phyloP scores from a whole-genome alignment of 2,113 vertebrate genomes.

The Glareola pratincola region DNA sequence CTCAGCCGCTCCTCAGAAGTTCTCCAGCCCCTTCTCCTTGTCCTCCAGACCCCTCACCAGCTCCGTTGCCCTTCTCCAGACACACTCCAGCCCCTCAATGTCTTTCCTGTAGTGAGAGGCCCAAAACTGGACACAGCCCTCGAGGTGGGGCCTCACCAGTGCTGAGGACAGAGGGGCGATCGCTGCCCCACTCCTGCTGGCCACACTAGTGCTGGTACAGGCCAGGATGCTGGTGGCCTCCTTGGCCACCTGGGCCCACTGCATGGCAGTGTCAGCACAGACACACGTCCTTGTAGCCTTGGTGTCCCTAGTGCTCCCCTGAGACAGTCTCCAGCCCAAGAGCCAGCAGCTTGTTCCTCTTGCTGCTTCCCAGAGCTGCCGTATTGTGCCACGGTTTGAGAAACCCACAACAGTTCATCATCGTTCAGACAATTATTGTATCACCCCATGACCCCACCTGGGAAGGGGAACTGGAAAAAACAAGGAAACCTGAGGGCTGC shows the following conservation, averaged over 20 bases:
- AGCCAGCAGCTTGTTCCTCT: not conserved
- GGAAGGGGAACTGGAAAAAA: too few species aligned
- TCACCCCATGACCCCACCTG: too few species aligned
- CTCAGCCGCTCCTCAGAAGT: not conserved
- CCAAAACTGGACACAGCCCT: not conserved
- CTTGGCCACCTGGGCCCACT: not conserved
- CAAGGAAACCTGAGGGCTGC: too few species aligned
- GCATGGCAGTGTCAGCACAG: not conserved
- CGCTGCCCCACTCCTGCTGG: not conserved
- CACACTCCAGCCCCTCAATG: too few species aligned
- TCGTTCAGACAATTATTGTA: too few species aligned
- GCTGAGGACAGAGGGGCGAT: not conserved
- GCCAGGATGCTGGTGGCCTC: not conserved
- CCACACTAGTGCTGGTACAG: not conserved
- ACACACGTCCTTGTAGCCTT: fast-evolving
- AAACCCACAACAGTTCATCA: too few species aligned
- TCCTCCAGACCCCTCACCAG: too few species aligned
- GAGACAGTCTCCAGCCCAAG: not conserved
- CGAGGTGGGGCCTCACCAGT: not conserved
- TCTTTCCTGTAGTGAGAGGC: not conserved
- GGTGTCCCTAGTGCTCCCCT: not conserved
- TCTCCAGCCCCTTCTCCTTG: too few species aligned
- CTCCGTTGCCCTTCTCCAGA: not conserved
- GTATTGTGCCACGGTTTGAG: fast-evolving
- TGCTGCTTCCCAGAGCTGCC: not conserved